Conservation (phyloP, 2,797 vertebrate species). For the Sebastes trivittatus region DNA sequence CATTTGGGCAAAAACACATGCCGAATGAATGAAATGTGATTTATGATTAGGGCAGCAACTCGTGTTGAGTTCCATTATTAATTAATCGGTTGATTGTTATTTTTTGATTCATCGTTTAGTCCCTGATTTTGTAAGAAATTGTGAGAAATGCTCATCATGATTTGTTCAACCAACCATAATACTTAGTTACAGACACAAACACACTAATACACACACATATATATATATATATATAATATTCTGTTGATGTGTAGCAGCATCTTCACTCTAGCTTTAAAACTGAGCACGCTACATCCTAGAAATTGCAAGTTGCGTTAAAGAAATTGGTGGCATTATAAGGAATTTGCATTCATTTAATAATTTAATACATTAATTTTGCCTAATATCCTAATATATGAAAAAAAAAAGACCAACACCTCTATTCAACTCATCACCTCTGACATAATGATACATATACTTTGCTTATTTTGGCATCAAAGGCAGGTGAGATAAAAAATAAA, state of each 20-base stretch:
- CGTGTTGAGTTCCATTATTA: background rate
- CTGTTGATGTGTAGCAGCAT: too few relatives aligned
- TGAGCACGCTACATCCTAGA: too few relatives aligned
- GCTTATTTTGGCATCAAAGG: background rate
- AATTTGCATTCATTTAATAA: too few relatives aligned
- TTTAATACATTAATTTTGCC: too few relatives aligned
- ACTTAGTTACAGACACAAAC: too few relatives aligned
- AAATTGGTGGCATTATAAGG: too few relatives aligned
- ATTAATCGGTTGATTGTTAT: background rate
- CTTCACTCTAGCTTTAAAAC: too few relatives aligned
- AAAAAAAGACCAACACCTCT: background rate
- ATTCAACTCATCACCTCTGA: background rate
- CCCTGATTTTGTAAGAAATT: background rate
- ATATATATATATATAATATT: too few relatives aligned
- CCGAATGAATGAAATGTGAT: background rate
- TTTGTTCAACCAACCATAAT: background rate
- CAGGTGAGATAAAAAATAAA: conserved; percentile 25
- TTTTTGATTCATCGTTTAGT: background rate
- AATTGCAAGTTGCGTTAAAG: too few relatives aligned
- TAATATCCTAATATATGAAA: too few relatives aligned
- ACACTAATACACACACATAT: too few relatives aligned
- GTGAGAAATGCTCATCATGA: too few relatives aligned
- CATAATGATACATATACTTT: background rate
- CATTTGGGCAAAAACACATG: background rate
- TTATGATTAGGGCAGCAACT: background rate